Conservation (phyloP, 2,113 vertebrate species). For the Dromaius novaehollandiae region DNA sequence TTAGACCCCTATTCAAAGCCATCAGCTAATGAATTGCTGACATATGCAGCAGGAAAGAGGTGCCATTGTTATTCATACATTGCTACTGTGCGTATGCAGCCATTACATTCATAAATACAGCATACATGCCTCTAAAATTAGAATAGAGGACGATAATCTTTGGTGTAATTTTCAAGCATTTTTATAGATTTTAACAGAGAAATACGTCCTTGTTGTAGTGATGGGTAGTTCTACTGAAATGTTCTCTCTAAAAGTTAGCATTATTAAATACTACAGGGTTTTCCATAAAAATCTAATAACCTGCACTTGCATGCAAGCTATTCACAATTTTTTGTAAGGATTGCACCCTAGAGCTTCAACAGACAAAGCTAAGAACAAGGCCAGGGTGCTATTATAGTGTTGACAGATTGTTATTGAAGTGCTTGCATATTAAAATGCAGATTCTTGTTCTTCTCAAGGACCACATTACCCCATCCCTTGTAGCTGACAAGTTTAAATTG, state of each 20-base stretch:
- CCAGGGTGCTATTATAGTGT: background rate
- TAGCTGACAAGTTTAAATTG: background rate
- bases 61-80: background rate
- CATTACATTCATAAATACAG: background rate
- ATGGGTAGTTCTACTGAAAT: background rate
- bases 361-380: background rate
- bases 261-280: background rate
- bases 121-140: background rate
- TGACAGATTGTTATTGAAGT: background rate
- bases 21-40: background rate
- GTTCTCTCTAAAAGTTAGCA: background rate
- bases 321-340: background rate
- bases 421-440: background rate
- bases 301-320: background rate
- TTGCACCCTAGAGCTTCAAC: background rate
- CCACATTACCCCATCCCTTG: background rate
- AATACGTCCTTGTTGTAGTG: background rate
- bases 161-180: background rate
- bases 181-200: background rate
- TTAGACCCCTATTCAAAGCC: background rate
- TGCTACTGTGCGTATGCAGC: background rate
- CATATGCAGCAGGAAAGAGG: background rate
- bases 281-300: background rate
- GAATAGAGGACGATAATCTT: background rate
- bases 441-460: background rate